Percentiles rank a stretch among this genome's conserved stretches.
phyloP scores from a whole-genome alignment of 2,888 invertebrate species.

The Priapulus caudatus region DNA sequence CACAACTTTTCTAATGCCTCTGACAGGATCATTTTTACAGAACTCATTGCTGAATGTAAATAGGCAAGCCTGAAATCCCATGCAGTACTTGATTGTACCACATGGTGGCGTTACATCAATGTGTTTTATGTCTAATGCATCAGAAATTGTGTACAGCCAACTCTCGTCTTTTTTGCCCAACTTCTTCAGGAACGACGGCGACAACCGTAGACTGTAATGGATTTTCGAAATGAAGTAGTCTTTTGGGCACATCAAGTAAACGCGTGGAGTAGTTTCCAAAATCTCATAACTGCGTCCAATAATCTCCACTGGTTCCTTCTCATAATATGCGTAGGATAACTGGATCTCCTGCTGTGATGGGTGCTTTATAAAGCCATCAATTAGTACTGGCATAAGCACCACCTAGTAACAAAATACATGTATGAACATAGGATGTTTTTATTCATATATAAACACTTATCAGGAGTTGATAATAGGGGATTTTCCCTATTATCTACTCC shows the following conservation, averaged over 20 bases:
- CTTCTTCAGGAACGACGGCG: background rate
- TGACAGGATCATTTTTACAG: background rate
- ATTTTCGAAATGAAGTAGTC: constrained; percentile 1
- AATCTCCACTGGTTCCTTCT: background rate
- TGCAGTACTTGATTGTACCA: background rate
- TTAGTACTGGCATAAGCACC: too few relatives aligned
- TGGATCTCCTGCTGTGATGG: background rate
- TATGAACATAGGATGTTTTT: too few relatives aligned
- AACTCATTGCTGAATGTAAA: background rate
- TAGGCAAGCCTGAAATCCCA: background rate
- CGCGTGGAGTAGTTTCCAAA: background rate
- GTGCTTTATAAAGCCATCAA: too few relatives aligned
- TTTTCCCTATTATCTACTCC: too few relatives aligned
- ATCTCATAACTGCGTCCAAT: background rate
- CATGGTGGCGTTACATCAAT: background rate
- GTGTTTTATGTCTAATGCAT: background rate
- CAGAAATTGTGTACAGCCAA: background rate
- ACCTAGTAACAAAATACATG: too few relatives aligned
- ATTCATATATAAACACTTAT: too few relatives aligned
- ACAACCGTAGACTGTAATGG: background rate
- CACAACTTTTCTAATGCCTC: background rate
- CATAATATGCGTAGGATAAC: background rate
- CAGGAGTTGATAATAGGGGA: too few relatives aligned
- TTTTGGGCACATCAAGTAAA: background rate
- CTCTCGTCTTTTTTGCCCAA: background rate